Evolutionary conservation across 2,797 vertebrate genomes (phyloP), one percentile per base, ranked within the genome.

Genomic region (Darevskia nairensis): DNA sequence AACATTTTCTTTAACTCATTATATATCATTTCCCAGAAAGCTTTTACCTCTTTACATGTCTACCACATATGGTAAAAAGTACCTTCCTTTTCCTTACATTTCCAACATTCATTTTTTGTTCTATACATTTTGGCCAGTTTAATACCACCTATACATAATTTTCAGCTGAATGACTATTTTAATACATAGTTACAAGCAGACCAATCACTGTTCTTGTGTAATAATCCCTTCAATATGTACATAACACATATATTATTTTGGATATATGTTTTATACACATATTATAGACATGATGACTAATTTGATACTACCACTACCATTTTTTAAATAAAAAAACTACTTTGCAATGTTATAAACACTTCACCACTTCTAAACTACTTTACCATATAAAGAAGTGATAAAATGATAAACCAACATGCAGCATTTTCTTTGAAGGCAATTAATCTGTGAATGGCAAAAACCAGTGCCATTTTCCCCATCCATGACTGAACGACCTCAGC

Each of bases 171-270:
- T 50, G 46, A 50, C 46, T 50, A 17, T 89, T 32, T 84, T 89
- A 44, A 90, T 84, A 13, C 27, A 86, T 76, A 82, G 81, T 59
- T 50, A 74, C 86, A 55, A 90, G 86, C 88, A 93, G 6, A 50
- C 87, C 86, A 90, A 82, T 87, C 82, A 66, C 8, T 82, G 76
- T 46, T 41, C 3, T 55, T 64, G 64, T 64, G 64, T 92, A 83
- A 88, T 89, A 50, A 90, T 89, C 66, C 19, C 13, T 89, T 15
- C 75, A 79, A 82, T 80, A 83, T 78, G 39, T 4, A 41, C 39
- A 46, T 80, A 75, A 21, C 2, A 55, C 50, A 15, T 55, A 15
- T 75, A n/a, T 72, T 88, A 44, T 44, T 76, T 68, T 85, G 32
- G 59, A 92, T 81, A 76, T 69, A 77, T 82, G 6, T 2, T 35